Conservation (phyloP, 2,113 vertebrate species). For the Prietella phreatophila region DNA sequence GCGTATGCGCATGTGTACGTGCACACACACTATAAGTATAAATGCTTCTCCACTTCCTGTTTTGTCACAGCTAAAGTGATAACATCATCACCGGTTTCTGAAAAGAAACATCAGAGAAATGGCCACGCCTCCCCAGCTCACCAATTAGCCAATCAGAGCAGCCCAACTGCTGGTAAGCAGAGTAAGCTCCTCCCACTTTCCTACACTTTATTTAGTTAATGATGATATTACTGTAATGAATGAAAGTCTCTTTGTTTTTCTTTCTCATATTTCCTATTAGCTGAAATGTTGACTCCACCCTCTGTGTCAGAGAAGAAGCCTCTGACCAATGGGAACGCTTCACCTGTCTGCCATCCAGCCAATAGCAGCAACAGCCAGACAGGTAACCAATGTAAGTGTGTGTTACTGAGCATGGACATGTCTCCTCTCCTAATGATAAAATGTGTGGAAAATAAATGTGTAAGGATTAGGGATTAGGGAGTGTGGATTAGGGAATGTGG, state of each 20-base stretch:
- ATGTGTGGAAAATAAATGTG: background rate
- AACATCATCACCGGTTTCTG: slow-evolving; percentile 64
- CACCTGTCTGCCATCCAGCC: slow-evolving; percentile 63
- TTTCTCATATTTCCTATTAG: background rate
- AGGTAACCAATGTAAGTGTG: slow-evolving; percentile 71
- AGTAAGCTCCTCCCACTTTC: slow-evolving; percentile 60
- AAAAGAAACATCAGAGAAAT: slow-evolving; percentile 68
- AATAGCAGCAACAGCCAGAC: slow-evolving; percentile 59
- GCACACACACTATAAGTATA: too few relatives aligned
- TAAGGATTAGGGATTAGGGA: background rate
- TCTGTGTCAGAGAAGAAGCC: slow-evolving; percentile 66
- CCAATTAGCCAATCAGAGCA: slow-evolving; percentile 41
- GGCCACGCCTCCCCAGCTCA: slow-evolving; percentile 65
- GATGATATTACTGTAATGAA: background rate
- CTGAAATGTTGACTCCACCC: slow-evolving; percentile 56
- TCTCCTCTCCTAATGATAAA: background rate
- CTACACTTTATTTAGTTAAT: background rate
- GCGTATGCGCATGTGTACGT: background rate
- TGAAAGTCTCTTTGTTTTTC: slow-evolving; percentile 32
- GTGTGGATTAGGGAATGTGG: too few relatives aligned
- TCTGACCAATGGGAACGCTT: slow-evolving; percentile 69
- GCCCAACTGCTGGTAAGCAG: slow-evolving; percentile 57
- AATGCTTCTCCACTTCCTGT: slow-evolving; percentile 31
- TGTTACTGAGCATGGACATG: background rate
- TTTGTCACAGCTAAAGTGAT: slow-evolving; percentile 62